Evolutionary conservation across 2,888 invertebrate genomes (phyloP).

Genomic region (Sarcophaga rosellei): DNA sequence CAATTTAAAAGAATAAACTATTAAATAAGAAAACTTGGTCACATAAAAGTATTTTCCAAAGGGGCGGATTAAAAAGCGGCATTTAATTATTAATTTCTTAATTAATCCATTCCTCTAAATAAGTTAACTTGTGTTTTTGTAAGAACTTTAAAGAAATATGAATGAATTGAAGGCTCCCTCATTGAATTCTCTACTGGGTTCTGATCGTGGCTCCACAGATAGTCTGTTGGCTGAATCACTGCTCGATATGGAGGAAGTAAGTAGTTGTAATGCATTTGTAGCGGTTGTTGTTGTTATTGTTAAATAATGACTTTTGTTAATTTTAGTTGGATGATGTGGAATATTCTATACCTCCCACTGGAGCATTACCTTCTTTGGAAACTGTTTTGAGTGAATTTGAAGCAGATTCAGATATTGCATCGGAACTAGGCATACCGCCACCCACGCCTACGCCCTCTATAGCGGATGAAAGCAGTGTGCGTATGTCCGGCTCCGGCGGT

Average conservation of each 20-base stretch:
- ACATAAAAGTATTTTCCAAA: neutral
- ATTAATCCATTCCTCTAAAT: neutral
- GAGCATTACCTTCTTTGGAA: conserved; percentile 89
- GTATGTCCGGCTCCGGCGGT: conserved; percentile 80
- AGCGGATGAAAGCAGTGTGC: conserved; percentile 79
- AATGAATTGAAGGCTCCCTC: conserved; percentile 80
- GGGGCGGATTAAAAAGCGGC: conserved; percentile 62
- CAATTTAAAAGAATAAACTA: neutral
- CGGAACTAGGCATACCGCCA: conserved; percentile 77
- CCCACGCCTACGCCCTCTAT: conserved; percentile 81
- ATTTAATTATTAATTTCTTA: conserved; percentile 1
- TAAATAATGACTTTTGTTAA: conserved; percentile 77
- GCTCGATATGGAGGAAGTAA: conserved; percentile 87
- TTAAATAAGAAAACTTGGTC: neutral
- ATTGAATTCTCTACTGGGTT: conserved; percentile 83
- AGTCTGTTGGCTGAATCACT: conserved; percentile 84
- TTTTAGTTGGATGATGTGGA: conserved; percentile 89
- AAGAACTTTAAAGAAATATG: conserved; percentile 71
- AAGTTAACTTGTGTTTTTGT: neutral
- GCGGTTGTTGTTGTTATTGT: conserved; percentile 84
- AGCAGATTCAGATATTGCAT: conserved; percentile 84
- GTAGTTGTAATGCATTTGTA: conserved; percentile 70
- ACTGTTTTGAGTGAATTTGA: conserved; percentile 90
- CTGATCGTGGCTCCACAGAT: conserved; percentile 86
- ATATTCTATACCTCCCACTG: conserved; percentile 90